Base-by-base conservation (phyloP, 2,888 invertebrate species). In the Neoaliturus tenellus region DNA sequence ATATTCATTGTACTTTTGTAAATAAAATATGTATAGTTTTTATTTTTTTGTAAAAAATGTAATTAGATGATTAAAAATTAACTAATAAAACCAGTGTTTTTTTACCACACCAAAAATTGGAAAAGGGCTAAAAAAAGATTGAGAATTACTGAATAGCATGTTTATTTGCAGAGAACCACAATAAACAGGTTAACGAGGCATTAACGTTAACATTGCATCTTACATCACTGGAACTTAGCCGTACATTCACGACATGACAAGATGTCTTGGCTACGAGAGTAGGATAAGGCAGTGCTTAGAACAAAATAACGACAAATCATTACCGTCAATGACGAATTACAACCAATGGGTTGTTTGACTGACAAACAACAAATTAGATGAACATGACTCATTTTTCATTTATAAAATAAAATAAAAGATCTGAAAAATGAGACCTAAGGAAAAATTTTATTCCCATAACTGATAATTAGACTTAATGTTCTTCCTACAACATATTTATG, bases 151-250 rank as follows among this genome's bases (percentile, higher is more conserved):
- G 48, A 48, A 55, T 78, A 78, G 78, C 78, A 78, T 78, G 78
- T 78, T 78, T 78, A 78, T 51, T 78, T 78, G 78, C 78, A 78
- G 78, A 78, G 55, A 78, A 78, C 78, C 78, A 78, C 78, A 78
- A 78, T 78, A 78, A 78, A 78, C 78, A 55, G 55, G 78, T 78
- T 78, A 78, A 55, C 78, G 73, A 75, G 73, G 39, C 28, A 44
- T 75, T 55, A 62, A 62, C 62, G 62, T 62, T 62, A 62, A 62
- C 62, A 62, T 62, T 62, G 62, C 62, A 62, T 71, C 71, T 39
- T 39, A 71, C 71, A 39, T 31, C 71, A 35, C 71, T 62, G 62
- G 41, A 71, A 71, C 71, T 71, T 35, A 35, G 6, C 71, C 71
- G 35, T 35, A 20, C 25, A 23, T 20, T 14, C 31, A 39, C 3